Base-by-base conservation (phyloP, 2,888 invertebrate species). In the Zhuqinia jingwanae region DNA sequence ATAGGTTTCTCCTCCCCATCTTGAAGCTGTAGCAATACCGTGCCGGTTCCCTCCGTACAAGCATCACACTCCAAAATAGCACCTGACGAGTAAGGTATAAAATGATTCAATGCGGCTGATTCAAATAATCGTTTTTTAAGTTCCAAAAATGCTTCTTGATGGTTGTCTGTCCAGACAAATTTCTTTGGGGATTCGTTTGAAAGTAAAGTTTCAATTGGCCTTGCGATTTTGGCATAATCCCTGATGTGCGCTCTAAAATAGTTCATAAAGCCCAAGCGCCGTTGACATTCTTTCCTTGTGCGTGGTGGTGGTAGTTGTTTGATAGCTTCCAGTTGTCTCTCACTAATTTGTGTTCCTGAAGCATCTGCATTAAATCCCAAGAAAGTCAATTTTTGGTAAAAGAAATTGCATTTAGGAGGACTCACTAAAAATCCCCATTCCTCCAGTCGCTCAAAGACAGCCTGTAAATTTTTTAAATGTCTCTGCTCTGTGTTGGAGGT, bases 201-300 rank as follows among this genome's bases (percentile, higher is more conserved):
- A 6, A 70, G 36, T 0, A 70, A 11, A 0, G 30, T 17, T 20
- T 82, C 75, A 2, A 82, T 2, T 3, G 82, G 82, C 15, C 58
- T 22, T 2, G 47, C 13, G 27, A 75, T 47, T n/a, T 63, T 45
- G 11, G 42, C 3, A 13, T 75, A 75, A 2, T 75, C 25, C 15
- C 50, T 6, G 0, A 73, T 27, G 11, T 25, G 47, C 10, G 25
- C 63, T 6, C 76, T 22, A 17, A 50, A 82, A 53, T 82, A 82
- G 11, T 20, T 25, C 0, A 82, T 47, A 6, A 75, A 25, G 0
- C 82, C 36, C 8, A 36, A 6, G 5, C 8, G 3, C 8, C 36
- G 36, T 36, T 36, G 36, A 3, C 3, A 8, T 36, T 36, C 36
- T 36, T 36, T 36, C 3, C 36, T 3, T 6, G 36, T 36, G 8